Conservation (phyloP, 2,797 vertebrate species). For the Rhinophrynus dorsalis region DNA sequence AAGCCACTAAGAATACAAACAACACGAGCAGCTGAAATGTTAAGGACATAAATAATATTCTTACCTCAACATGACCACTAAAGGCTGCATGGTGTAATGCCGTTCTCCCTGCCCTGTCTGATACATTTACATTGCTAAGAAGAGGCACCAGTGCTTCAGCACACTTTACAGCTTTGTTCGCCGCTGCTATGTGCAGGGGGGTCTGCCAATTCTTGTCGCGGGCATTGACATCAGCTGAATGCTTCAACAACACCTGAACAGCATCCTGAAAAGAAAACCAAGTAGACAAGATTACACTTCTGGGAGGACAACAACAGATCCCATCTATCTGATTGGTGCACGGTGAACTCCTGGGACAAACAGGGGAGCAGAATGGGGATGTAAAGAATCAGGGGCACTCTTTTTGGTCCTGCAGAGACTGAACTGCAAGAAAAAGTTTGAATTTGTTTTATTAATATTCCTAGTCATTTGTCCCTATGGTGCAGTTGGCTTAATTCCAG, state of each 20-base stretch:
- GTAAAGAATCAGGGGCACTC: too few relatives aligned
- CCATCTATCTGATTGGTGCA: too few relatives aligned
- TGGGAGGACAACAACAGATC: too few relatives aligned
- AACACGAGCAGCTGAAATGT: not conserved
- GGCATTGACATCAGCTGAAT: slow-evolving; percentile 96
- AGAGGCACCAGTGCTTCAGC: slow-evolving; percentile 92
- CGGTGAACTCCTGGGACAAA: too few relatives aligned
- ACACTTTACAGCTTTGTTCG: slow-evolving; percentile 94
- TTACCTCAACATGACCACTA: slow-evolving; percentile 94
- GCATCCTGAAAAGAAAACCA: slow-evolving; percentile 77
- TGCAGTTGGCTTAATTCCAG: too few relatives aligned
- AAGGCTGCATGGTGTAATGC: slow-evolving; percentile 96
- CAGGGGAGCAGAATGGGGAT: too few relatives aligned
- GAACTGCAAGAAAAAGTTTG: too few relatives aligned
- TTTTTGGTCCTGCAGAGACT: too few relatives aligned
- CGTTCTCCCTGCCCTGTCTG: slow-evolving; percentile 91
- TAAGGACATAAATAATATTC: not conserved
- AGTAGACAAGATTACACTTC: slow-evolving; percentile 2
- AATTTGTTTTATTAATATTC: too few relatives aligned
- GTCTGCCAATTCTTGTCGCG: slow-evolving; percentile 99
- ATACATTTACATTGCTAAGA: slow-evolving; percentile 95
- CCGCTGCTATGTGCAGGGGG: slow-evolving; percentile 92
- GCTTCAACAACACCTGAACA: slow-evolving; percentile 95
- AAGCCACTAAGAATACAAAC: not conserved
- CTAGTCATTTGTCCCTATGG: too few relatives aligned